Percentiles rank a stretch among this genome's conserved stretches.
These are phyloP conservation scores for Metacarcinus magister DNA, from an alignment of 2,888 invertebrate genomes.

Conservation along the genomic window DNA sequence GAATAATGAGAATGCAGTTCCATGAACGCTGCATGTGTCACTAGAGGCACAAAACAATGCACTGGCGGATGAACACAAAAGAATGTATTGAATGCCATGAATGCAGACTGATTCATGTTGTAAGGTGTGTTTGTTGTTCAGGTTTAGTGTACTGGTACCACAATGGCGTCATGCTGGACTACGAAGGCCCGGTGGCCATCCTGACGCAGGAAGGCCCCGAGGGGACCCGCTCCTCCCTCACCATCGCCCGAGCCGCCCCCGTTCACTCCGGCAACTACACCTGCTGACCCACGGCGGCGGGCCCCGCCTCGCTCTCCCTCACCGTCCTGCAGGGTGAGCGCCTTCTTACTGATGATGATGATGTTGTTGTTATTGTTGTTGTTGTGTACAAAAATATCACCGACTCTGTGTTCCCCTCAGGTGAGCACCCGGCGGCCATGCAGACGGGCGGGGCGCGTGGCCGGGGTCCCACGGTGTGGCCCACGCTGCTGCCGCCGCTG, in stretches of 20 bases:
- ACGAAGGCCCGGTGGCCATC: slow-evolving; percentile 73
- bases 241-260: slow-evolving; percentile 72
- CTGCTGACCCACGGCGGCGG: slow-evolving; percentile 79
- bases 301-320: slow-evolving; percentile 73
- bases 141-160: slow-evolving; percentile 80
- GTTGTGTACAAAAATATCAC: neutral
- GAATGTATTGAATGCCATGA: too few relatives aligned
- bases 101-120: neutral
- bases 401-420: neutral
- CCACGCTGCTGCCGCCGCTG: neutral
- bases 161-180: slow-evolving; percentile 77
- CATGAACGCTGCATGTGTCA: too few relatives aligned
- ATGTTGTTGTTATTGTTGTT: neutral
- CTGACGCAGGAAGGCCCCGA: slow-evolving; percentile 64
- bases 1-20: too few relatives aligned
- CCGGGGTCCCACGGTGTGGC: neutral
- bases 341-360: neutral
- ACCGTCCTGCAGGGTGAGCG: slow-evolving; percentile 72
- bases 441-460: slow-evolving; percentile 42
- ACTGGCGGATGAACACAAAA: too few relatives aligned
- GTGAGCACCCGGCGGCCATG: slow-evolving; percentile 55
- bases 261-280: slow-evolving; percentile 80
- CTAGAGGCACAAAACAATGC: too few relatives aligned
- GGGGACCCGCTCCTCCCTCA: slow-evolving; percentile 70
- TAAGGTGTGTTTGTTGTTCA: neutral